Evolutionary conservation across 1,140 invertebrate species (phyloP).

Genomic region (Halictus rubicundus): DNA sequence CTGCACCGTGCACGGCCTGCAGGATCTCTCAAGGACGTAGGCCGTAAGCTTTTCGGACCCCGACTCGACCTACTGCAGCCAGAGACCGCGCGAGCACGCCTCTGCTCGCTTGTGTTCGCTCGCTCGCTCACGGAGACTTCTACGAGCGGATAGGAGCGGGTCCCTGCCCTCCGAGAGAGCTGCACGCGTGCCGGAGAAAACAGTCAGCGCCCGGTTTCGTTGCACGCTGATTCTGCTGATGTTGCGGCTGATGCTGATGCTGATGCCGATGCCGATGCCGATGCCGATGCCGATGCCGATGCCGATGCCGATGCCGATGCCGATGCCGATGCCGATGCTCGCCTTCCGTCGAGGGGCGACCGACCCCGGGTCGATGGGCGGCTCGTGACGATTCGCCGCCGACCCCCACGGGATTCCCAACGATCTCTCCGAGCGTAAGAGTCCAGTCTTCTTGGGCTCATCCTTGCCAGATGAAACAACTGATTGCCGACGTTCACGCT

Average conservation of each 20-base stretch:
- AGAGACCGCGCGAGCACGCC: background rate
- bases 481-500: background rate
- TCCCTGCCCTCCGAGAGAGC: constrained; percentile 31
- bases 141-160: constrained; percentile 36
- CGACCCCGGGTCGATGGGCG: background rate
- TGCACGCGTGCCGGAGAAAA: background rate
- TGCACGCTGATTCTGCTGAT: background rate
- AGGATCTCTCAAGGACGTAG: constrained; percentile 56
- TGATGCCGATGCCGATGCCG: too few relatives aligned
- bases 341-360: background rate
- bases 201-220: background rate
- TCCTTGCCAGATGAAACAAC: background rate
- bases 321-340: background rate
- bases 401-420: background rate
- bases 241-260: too few relatives aligned
- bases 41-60: constrained; percentile 46
- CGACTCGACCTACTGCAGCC: constrained; percentile 51
- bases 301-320: too few relatives aligned
- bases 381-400: background rate
- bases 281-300: too few relatives aligned
- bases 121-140: constrained; percentile 30
- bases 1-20: constrained; percentile 37
- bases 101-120: background rate
- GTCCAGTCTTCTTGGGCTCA: background rate
- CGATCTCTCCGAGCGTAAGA: background rate